These are phyloP conservation scores for Aspidapion aeneum DNA, from an alignment of 2,888 invertebrate genomes.

Conservation along the genomic window DNA sequence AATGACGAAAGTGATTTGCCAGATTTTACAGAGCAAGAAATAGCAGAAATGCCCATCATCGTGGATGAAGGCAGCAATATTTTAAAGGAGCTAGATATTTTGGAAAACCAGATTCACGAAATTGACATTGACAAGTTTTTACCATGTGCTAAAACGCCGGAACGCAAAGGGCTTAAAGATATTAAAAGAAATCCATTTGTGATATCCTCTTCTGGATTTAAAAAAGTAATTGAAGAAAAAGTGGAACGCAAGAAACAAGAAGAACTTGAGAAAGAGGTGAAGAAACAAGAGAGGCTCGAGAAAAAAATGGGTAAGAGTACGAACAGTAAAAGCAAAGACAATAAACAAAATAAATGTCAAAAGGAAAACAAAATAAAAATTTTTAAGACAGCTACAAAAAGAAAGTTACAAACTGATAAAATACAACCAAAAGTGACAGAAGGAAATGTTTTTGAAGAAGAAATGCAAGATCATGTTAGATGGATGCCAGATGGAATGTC, in stretches of 20 bases:
- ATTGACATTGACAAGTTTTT: neutral
- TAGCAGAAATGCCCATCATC: too few relatives aligned
- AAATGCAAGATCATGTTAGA: too few relatives aligned
- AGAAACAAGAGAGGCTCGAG: neutral
- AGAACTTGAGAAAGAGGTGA: neutral
- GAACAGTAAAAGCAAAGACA: neutral
- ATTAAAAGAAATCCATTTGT: neutral
- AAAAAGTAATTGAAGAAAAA: neutral
- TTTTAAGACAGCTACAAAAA: neutral
- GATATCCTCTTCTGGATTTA: neutral
- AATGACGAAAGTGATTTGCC: too few relatives aligned
- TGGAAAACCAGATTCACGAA: neutral
- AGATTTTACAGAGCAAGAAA: too few relatives aligned
- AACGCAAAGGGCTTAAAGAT: neutral
- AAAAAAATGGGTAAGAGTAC: neutral
- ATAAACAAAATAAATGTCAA: neutral
- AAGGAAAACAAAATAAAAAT: neutral
- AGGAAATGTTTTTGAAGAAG: too few relatives aligned
- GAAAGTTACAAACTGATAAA: neutral
- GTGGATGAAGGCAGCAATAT: too few relatives aligned
- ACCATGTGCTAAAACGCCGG: neutral
- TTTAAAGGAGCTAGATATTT: too few relatives aligned
- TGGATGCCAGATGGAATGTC: neutral
- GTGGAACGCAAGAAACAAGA: neutral
- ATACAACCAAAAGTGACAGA: neutral